Percentiles rank a stretch among this genome's conserved stretches.
These are phyloP conservation scores for Noctua comes DNA, from an alignment of 2,888 invertebrate genomes.

Conservation along the genomic window DNA sequence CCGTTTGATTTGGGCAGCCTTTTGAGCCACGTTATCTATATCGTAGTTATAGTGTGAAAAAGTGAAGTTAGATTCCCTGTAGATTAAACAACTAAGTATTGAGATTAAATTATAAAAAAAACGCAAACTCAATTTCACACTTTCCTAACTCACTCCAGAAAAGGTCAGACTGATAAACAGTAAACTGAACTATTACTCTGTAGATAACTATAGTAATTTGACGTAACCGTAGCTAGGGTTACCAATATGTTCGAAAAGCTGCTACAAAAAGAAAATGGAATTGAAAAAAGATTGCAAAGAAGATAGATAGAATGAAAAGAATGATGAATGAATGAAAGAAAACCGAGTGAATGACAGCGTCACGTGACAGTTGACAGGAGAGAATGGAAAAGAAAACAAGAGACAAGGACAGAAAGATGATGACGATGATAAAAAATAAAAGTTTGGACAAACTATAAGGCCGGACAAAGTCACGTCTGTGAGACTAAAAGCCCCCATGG, in stretches of 20 bases:
- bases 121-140: slow-evolving; percentile 21
- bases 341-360: too few relatives aligned
- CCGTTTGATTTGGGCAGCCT: too few relatives aligned
- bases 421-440: not conserved
- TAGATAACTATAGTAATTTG: slow-evolving; percentile 53
- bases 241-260: not conserved
- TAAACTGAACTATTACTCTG: slow-evolving; percentile 51
- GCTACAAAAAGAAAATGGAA: not conserved
- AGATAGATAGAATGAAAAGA: not conserved
- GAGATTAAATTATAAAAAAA: not conserved
- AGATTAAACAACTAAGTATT: not conserved
- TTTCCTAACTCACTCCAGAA: slow-evolving; percentile 4
- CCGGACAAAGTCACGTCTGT: not conserved
- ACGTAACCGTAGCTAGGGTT: slow-evolving; percentile 40
- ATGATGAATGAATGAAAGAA: too few relatives aligned
- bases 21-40: too few relatives aligned
- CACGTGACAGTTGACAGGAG: not conserved
- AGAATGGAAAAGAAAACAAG: not conserved
- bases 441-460: not conserved
- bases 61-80: not conserved
- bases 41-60: not conserved
- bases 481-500: not conserved
- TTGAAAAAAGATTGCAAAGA: not conserved
- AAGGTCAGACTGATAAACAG: slow-evolving; percentile 43
- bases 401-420: not conserved